phyloP scores from a whole-genome alignment of 2,113 vertebrate genomes.

The Terrapene triunguis region DNA sequence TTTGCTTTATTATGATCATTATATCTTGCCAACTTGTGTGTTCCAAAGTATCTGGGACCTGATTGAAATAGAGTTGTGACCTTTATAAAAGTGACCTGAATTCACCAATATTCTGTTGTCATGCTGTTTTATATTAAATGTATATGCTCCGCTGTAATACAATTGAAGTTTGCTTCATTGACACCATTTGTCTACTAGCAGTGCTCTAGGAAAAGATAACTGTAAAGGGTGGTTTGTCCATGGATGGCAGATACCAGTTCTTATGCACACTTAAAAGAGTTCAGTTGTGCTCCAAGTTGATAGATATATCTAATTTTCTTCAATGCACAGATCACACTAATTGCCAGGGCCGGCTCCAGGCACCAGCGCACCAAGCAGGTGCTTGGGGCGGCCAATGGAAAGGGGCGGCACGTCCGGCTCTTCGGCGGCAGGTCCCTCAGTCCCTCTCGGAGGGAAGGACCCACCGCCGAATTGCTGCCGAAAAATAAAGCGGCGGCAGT shows the following conservation, averaged over 20 bases:
- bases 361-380: too few species aligned
- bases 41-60: slow-evolving; percentile 8
- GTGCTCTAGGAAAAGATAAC: background rate
- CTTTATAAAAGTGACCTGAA: slow-evolving; percentile 56
- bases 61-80: slow-evolving; percentile 29
- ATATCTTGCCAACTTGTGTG: slow-evolving; percentile 21
- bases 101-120: background rate
- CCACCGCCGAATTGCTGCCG: too few species aligned
- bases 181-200: background rate
- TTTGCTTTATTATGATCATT: slow-evolving; percentile 27
- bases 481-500: too few species aligned
- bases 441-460: too few species aligned
- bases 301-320: background rate
- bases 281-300: background rate
- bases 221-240: background rate
- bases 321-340: slow-evolving; percentile 24
- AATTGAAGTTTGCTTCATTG: background rate
- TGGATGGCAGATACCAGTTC: background rate
- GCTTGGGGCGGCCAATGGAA: too few species aligned
- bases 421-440: too few species aligned
- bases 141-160: background rate
- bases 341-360: background rate
- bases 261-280: background rate
- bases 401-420: too few species aligned
- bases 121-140: slow-evolving; percentile 3